Base-by-base conservation (phyloP, 2,888 invertebrate genomes). In the Shargacucullia verbasci region DNA sequence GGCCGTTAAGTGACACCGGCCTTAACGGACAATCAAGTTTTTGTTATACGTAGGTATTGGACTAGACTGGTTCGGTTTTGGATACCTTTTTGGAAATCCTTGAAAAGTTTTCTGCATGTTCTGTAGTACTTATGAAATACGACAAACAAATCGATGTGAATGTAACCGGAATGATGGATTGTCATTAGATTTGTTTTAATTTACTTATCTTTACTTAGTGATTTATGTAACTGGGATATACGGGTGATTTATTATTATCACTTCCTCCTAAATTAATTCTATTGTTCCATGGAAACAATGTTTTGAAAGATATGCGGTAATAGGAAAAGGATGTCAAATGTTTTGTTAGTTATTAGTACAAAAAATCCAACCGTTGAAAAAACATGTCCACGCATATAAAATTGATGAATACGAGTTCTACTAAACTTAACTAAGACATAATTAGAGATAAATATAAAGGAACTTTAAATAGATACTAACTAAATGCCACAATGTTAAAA, bases 221-320 rank as follows among this genome's bases (percentile, higher is more conserved):
- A 61, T 57, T 66, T 66, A 66, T 56, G 47, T 52, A 35, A 35
- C 35, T 14, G 35, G 43, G 53, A 31, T 40, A 59, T 59, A 52
- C 59, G 63, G 65, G 66, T 61, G 49, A 66, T 61, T 50, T 61
- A 55, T 65, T 29, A 60, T 50, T 61, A 55, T 65, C 34, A 60
- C 55, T 55, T 59, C 65, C 65, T 37, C 20, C n/a, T 25, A n/a
- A 50, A 34, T 25, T 11, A 56, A 54, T 46, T 54, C 8, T 46
- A 31, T 49, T 49, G 38, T 59, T 46, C 1, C 44, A 11, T 7
- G 27, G 33, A 47, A 55, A 55, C 27, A 11, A 33, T n/a, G 15
- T 48, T 6, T 11, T 6, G 43, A 54, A 40, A 10, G 7, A 31
- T 15, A 40, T 6, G 11, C 12, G 15, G 13, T 35, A 10, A 27